A percentile compares a stretch with the other conserved stretches of the same genome.
phyloP scores from a whole-genome alignment of 1,140 invertebrate genomes.

The Anoplophora glabripennis region DNA sequence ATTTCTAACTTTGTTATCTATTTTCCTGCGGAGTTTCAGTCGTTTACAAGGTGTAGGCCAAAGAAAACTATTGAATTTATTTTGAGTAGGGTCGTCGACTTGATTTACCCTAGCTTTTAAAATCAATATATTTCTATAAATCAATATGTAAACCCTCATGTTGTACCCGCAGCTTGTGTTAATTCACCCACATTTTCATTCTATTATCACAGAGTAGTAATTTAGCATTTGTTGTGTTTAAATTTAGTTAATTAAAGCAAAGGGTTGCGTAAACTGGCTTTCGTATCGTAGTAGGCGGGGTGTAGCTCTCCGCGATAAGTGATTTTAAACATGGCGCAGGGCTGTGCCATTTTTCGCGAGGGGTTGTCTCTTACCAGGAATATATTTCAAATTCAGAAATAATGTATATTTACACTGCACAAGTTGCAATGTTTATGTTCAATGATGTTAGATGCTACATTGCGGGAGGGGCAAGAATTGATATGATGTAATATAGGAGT shows the following conservation, averaged over 20 bases:
- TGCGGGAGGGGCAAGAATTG: conserved; percentile 18
- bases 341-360: conserved; percentile 33
- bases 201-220: conserved; percentile 14
- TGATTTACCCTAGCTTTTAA: conserved; percentile 36
- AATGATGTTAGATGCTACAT: conserved; percentile 13
- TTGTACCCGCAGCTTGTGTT: conserved; percentile 26
- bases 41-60: conserved; percentile 23
- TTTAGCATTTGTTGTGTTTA: conserved; percentile 13
- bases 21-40: conserved; percentile 17
- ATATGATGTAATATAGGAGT: conserved; percentile 38
- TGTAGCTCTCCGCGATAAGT: conserved; percentile 27
- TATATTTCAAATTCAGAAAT: not conserved
- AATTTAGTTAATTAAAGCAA: conserved; percentile 29
- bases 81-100: conserved; percentile 32
- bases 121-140: conserved; percentile 47
- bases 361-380: conserved; percentile 16
- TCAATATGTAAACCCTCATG: conserved; percentile 41
- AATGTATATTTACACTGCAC: not conserved
- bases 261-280: conserved; percentile 39
- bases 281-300: conserved; percentile 41
- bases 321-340: conserved; percentile 43
- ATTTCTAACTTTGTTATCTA: conserved; percentile 2
- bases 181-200: conserved; percentile 28
- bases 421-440: conserved; percentile 25
- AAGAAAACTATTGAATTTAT: conserved; percentile 5